Base-by-base conservation (phyloP, 2,797 vertebrate genomes). In the Heteromormyrus szaboi region DNA sequence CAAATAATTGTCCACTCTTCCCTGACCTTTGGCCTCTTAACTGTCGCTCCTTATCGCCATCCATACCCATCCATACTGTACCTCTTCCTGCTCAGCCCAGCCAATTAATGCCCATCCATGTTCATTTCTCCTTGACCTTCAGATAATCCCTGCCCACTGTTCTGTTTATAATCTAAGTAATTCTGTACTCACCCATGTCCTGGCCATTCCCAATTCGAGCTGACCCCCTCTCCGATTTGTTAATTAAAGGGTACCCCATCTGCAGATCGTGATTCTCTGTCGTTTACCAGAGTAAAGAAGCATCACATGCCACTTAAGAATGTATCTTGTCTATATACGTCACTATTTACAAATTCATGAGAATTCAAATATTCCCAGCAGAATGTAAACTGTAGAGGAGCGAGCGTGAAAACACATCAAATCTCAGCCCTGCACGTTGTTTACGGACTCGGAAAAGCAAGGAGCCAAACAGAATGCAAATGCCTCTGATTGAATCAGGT, bases 401-500 rank as follows among this genome's bases (percentile, higher is more conserved):
- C 93, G 94, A 96, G 95, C 95, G 95, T 96, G 95, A 96, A 95
- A 96, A 96, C 95, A 95, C 96, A 96, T 96, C 95, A 96, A 95
- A 96, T 96, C 96, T 96, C 96, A 96, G 95, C 95, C 92, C 94
- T 93, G 95, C 94, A 95, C 95, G 95, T 96, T 96, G 96, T 96
- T 96, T 96, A 96, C 95, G 93, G 96, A 95, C 96, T 95, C 95
- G 96, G 94, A 95, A 94, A 95, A 96, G 95, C 95, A 95, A 96
- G 95, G 95, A 95, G 95, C 96, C 96, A 96, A 96, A 96, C 95
- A 95, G 95, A 96, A 96, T 96, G 96, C 96, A 96, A 96, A 96
- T 96, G 94, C 94, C 93, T 95, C 94, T 96, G 96, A 96, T 96
- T 96, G 96, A 96, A 96, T 96, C 96, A 96, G 96, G 96, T 96